Percentiles rank a stretch among this genome's conserved stretches.
Evolutionary conservation across 2,797 vertebrate species (phyloP).

Genomic region (Pitangus sulphuratus): DNA sequence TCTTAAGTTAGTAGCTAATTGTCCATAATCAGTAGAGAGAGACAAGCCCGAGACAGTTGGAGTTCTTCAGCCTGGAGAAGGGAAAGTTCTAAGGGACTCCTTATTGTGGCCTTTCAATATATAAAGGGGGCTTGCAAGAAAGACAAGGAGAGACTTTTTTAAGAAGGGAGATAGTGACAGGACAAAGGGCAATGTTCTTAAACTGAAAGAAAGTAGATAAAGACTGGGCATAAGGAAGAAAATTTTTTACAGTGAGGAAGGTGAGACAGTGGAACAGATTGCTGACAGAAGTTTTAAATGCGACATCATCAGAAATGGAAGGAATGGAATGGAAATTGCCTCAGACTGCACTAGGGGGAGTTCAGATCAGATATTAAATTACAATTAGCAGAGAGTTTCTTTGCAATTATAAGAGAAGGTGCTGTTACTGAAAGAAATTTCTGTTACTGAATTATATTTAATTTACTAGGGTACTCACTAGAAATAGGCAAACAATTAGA

Average conservation of each 20-base stretch:
- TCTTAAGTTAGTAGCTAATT: too few species aligned
- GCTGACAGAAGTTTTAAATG: too few species aligned
- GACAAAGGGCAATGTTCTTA: too few species aligned
- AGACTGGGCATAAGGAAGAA: too few species aligned
- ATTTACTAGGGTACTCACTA: background rate
- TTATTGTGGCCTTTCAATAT: fast-evolving
- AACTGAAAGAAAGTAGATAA: too few species aligned
- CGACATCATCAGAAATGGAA: too few species aligned
- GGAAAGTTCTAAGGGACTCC: background rate
- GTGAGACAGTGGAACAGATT: too few species aligned
- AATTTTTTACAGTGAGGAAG: too few species aligned
- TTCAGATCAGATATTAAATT: background rate
- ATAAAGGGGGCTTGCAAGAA: background rate
- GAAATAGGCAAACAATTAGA: background rate
- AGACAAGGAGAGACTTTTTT: background rate
- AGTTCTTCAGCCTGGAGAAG: background rate
- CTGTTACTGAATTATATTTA: background rate
- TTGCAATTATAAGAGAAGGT: background rate
- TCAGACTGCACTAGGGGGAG: too few species aligned
- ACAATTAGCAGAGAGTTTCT: background rate
- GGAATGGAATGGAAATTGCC: too few species aligned
- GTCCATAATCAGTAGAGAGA: too few species aligned
- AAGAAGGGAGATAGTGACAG: background rate
- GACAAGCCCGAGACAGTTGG: too few species aligned
- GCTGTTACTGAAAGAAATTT: background rate